Conservation (phyloP, 2,113 vertebrate genomes). For the Scopus umbretta region DNA sequence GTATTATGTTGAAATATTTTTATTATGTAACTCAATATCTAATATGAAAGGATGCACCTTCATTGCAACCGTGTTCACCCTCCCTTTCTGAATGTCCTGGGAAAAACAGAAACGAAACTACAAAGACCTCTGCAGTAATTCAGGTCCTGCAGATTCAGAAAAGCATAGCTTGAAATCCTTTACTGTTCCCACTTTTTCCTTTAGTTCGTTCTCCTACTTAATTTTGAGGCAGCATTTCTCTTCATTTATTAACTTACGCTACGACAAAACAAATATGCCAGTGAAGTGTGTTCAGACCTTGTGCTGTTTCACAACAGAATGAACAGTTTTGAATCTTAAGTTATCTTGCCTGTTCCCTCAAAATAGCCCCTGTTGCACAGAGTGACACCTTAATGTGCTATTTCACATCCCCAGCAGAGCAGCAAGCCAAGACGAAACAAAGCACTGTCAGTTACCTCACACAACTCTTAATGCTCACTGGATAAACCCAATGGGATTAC, state of each 20-base stretch:
- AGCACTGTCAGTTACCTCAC: not conserved
- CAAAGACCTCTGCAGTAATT: not conserved
- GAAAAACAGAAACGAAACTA: not conserved
- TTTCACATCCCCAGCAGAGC: not conserved
- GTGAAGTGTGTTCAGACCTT: not conserved
- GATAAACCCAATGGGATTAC: not conserved
- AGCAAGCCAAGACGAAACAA: not conserved
- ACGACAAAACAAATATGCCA: not conserved
- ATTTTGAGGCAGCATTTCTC: not conserved
- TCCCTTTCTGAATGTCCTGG: not conserved
- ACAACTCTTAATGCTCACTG: not conserved
- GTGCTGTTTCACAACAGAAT: not conserved
- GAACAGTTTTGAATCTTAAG: not conserved
- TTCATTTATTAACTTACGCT: not conserved
- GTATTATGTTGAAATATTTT: not conserved
- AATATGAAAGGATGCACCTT: not conserved
- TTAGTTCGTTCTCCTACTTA: not conserved
- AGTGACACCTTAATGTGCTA: not conserved
- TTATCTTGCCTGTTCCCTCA: not conserved
- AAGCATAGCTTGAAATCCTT: not conserved
- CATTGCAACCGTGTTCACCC: not conserved
- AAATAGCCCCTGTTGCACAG: not conserved
- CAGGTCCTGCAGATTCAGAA: not conserved
- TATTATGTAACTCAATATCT: not conserved
- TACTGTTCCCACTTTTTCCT: not conserved